phyloP scores from a whole-genome alignment of 1,140 invertebrate species.

The Bombus breviceps region DNA sequence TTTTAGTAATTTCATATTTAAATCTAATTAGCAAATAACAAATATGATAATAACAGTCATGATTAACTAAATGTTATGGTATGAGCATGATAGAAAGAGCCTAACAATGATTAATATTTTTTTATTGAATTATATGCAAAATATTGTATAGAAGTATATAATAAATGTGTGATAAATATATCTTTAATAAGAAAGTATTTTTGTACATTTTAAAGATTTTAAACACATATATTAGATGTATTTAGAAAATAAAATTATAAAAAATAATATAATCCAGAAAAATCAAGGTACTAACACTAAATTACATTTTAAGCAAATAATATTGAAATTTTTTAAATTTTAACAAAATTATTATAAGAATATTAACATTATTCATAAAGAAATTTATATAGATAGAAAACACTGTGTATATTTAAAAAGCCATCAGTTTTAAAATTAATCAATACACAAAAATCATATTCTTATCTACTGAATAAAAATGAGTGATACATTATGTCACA shows the following conservation, averaged over 20 bases:
- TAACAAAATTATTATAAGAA: background rate
- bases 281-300: background rate
- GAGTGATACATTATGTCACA: background rate
- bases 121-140: background rate
- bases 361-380: background rate
- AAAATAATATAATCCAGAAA: conserved; percentile 3
- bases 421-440: background rate
- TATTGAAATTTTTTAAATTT: background rate
- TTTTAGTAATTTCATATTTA: background rate
- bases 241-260: conserved; percentile 20
- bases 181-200: conserved; percentile 17
- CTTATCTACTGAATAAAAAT: conserved; percentile 7
- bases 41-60: background rate
- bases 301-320: background rate
- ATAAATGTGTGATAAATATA: conserved; percentile 8
- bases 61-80: conserved; percentile 1
- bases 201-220: background rate
- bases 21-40: background rate
- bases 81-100: background rate
- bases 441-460: background rate
- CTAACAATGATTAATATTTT: conserved; percentile 7
- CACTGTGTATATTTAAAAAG: background rate
- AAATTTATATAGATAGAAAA: background rate
- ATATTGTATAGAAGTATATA: conserved; percentile 10
- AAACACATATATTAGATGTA: conserved; percentile 17